Evolutionary conservation across 1,140 invertebrate species (phyloP), one percentile per base, ranked within the genome.

Genomic region (Subanguina moxae): DNA sequence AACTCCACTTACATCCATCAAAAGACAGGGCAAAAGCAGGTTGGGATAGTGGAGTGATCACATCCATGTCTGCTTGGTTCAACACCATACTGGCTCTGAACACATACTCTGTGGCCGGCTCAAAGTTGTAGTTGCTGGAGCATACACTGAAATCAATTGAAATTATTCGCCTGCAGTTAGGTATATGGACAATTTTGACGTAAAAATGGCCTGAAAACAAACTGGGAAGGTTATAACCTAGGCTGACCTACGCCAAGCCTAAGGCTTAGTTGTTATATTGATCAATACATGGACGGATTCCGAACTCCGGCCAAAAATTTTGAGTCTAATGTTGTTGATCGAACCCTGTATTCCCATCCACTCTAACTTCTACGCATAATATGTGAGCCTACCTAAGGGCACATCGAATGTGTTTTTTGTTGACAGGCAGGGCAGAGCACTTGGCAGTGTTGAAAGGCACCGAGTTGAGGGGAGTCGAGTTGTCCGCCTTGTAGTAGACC

Each of bases 1-100:
- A n/a, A n/a, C n/a, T n/a, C n/a, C n/a, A n/a, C 48, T 52, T 52
- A 52, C 48, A 52, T 52, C 48, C 48, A 15, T 52, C 48, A 19
- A 19, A 52, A 21, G 48, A 52, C n/a, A 52, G n/a, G 48, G 23
- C 48, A 15, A 8, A 21, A 25, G n/a, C n/a, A 15, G 48, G n/a
- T 21, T 52, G 3, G 3, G 48, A 52, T 1, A 52, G 23, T 15
- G 48, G n/a, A 7, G 48, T 52, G 48, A 52, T 52, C n/a, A 52
- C 48, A 52, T 19, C n/a, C 48, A 21, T 52, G 8, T 52, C 48
- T 5, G 11, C 32, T 25, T 52, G n/a, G 48, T 52, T 52, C 15
- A 52, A 52, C 15, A 52, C 48, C 48, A 52, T 52, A 52, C 48
- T 52, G 3, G 23, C 48, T 19, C 48, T 19, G 23, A 52, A 52